Conservation (phyloP, 2,113 vertebrate genomes). For the Atlantisia rogersi region DNA sequence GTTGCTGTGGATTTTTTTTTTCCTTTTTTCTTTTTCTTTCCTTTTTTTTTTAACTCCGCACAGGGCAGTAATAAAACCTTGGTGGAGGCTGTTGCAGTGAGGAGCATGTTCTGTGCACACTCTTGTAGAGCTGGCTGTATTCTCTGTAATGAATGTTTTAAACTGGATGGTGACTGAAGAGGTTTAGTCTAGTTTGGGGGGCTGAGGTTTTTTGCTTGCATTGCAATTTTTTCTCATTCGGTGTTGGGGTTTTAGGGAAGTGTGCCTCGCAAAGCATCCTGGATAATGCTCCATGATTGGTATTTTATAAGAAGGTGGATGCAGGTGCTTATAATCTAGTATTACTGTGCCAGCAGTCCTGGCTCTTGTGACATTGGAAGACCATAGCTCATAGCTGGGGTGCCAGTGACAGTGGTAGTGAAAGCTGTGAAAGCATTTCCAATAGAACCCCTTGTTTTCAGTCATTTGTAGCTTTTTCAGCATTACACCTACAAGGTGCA, state of each 20-base stretch:
- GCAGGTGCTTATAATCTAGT: neutral
- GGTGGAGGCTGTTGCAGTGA: neutral
- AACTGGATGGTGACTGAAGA: neutral
- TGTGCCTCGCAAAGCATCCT: neutral
- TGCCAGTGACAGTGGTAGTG: neutral
- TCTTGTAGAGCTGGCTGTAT: neutral
- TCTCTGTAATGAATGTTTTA: constrained; percentile 48
- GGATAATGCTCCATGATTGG: neutral
- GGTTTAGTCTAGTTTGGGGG: neutral
- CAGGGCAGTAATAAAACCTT: neutral
- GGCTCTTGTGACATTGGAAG: neutral
- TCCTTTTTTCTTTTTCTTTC: neutral
- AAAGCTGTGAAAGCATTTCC: neutral
- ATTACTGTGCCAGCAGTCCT: neutral
- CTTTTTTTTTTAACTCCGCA: neutral
- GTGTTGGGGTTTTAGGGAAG: neutral
- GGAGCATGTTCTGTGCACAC: rapidly evolving
- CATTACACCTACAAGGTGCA: neutral
- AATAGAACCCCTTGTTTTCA: neutral
- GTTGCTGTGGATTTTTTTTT: neutral
- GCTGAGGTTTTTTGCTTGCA: neutral
- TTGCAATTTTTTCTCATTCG: neutral
- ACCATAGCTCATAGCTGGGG: neutral
- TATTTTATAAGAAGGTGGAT: neutral
- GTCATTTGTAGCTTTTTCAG: neutral